Conservation (phyloP, 92 coral and sea anemone species). For the Nematostella vectensis region DNA sequence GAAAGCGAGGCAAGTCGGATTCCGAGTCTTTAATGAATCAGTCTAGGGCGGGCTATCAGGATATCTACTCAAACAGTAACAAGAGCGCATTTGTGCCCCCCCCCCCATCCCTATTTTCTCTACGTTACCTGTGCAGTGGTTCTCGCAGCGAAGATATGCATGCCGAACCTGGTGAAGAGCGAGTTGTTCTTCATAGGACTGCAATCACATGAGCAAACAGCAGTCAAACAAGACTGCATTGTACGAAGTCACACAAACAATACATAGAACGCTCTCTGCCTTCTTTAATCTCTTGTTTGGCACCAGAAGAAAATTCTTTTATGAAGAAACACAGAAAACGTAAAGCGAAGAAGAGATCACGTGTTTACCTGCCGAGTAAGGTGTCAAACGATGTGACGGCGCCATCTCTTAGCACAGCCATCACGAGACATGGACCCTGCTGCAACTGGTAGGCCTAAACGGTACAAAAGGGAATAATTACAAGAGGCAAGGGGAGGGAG, state of each 20-base stretch:
- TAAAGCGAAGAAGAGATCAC: not conserved
- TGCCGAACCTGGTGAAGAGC: conserved; percentile 44
- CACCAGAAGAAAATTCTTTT: no score
- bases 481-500: not conserved
- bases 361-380: conserved; percentile 74
- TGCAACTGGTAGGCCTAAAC: conserved; percentile 66
- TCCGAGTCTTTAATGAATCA: not conserved
- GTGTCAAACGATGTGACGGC: conserved; percentile 94
- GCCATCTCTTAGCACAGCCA: conserved; percentile 87
- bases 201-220: conserved; percentile 2
- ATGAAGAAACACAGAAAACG: no score
- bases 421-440: conserved; percentile 74
- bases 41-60: no score
- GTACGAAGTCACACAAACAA: not conserved
- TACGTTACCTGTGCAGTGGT: conserved; percentile 58
- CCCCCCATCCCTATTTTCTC: not conserved
- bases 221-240: not conserved
- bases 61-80: conserved; percentile 7
- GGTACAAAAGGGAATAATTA: not conserved
- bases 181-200: conserved; percentile 67
- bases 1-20: no score
- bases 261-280: no score
- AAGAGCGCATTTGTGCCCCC: not conserved
- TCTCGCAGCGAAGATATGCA: conserved; percentile 65
- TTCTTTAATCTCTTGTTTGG: no score